A percentile compares a stretch with the other conserved stretches of the same genome.
These are phyloP conservation scores for Rhynchopsitta pachyrhyncha DNA, from an alignment of 2,113 vertebrate genomes.

Conservation along the genomic window DNA sequence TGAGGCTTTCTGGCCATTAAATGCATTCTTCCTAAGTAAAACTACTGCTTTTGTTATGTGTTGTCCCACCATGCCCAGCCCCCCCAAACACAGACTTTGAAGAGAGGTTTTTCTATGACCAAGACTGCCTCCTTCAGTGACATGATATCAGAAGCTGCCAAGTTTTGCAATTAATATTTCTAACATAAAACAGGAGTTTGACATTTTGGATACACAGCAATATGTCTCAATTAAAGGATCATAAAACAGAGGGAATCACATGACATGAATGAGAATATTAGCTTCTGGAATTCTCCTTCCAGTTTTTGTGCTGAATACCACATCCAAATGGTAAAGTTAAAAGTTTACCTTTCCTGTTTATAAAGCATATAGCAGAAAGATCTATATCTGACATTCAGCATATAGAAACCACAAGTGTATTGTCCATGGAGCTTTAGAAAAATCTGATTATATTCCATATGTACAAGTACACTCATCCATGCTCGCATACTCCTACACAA, in stretches of 20 bases:
- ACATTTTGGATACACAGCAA: slow-evolving; percentile 2
- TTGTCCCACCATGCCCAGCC: not conserved
- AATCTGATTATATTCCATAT: not conserved
- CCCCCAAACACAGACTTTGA: not conserved
- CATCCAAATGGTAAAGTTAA: not conserved
- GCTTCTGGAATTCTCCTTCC: not conserved
- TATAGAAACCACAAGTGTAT: not conserved
- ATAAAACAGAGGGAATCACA: not conserved
- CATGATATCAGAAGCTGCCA: not conserved
- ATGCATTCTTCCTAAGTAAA: not conserved
- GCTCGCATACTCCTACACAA: not conserved
- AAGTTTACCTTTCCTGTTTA: not conserved
- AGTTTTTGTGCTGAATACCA: not conserved
- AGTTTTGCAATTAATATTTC: not conserved
- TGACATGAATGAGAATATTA: not conserved
- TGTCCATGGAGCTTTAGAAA: not conserved
- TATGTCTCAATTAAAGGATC: slow-evolving; percentile 26
- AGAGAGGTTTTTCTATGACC: not conserved
- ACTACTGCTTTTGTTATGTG: not conserved
- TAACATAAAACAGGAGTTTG: slow-evolving; percentile 4
- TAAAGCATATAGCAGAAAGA: not conserved
- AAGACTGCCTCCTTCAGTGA: not conserved
- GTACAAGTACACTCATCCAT: not conserved
- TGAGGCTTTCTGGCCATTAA: not conserved
- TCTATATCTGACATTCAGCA: not conserved